Evolutionary conservation across 2,888 invertebrate species (phyloP), one percentile per base, ranked within the genome.

Genomic region (Dusona sp.): DNA sequence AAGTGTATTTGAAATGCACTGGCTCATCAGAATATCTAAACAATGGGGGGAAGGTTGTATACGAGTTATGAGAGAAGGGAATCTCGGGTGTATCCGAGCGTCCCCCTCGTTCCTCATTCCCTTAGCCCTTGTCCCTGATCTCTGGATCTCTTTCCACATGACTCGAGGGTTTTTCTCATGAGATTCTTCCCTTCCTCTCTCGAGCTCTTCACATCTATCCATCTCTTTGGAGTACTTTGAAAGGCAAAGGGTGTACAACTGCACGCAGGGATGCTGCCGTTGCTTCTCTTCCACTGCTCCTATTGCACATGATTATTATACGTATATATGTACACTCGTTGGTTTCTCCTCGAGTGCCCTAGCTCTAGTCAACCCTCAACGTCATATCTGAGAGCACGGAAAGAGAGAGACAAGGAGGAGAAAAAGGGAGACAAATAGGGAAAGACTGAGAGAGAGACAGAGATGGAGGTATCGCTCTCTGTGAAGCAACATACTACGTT

Each of bases 21-120:
- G 90, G 91, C 91, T 93, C 92, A 92, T 93, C 92, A 90, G 90
- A 92, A 92, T 90, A 91, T 91, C 92, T 90, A 92, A 92, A 93
- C 93, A 93, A 92, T 92, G 88, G 88, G 87, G 85, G 70, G 67
- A 70, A 61, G 29, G 16, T 61, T 67, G 57, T 57, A 74, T 38
- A 51, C 51, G 65, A 64, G 57, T 54, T 73, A 61, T 61, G 51
- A 7, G 51, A 64, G 64, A 45, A 38, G 54, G 73, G 54, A 78
- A 84, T 74, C 67, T 74, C 84, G 61, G 33, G 73, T 81, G 74
- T 57, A 81, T 67, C 67, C 64, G 65, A 68, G 61, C 22, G 1
- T 38, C 11, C 25, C 19, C 48, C 73, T 48, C 19, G 68, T 68
- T 78, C 61, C 25, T 77, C 57, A 29, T 57, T 38, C 74, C 29